Evolutionary conservation across 1,140 invertebrate genomes (phyloP).

Genomic region (Argopecten irradians): DNA sequence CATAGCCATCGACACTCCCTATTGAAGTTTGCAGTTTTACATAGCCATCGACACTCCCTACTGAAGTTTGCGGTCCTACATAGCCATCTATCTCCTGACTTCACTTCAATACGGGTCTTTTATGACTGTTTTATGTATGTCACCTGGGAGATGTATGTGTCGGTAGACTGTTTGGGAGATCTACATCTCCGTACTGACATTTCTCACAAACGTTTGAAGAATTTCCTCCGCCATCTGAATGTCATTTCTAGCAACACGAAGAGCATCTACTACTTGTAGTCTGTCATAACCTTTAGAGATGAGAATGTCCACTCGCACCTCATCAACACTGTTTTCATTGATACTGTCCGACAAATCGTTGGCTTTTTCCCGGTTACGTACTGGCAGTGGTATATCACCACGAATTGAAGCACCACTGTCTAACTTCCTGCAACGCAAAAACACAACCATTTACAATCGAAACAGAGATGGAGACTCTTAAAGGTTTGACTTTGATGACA

Average conservation of each 20-base stretch:
- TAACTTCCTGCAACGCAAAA: constrained; percentile 66
- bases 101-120: too few relatives aligned
- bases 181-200: constrained; percentile 13
- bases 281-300: constrained; percentile 92
- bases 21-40: too few relatives aligned
- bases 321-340: constrained; percentile 83
- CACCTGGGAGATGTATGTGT: too few relatives aligned
- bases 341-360: constrained; percentile 72
- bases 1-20: too few relatives aligned
- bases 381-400: constrained; percentile 68
- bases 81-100: too few relatives aligned
- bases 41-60: too few relatives aligned
- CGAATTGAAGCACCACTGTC: constrained; percentile 73
- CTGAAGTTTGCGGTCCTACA: too few relatives aligned
- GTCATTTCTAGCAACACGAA: constrained; percentile 94
- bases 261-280: constrained; percentile 91
- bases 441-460: constrained; percentile 1
- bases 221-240: constrained; percentile 97
- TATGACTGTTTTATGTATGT: too few relatives aligned
- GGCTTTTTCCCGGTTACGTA: constrained; percentile 58
- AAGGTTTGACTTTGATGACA: background rate
- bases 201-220: constrained; percentile 89
- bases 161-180: too few relatives aligned
- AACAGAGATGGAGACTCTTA: background rate
- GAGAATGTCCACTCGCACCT: constrained; percentile 91